phyloP scores from a whole-genome alignment of 2,888 invertebrate species.

The Heliconius charithonia region DNA sequence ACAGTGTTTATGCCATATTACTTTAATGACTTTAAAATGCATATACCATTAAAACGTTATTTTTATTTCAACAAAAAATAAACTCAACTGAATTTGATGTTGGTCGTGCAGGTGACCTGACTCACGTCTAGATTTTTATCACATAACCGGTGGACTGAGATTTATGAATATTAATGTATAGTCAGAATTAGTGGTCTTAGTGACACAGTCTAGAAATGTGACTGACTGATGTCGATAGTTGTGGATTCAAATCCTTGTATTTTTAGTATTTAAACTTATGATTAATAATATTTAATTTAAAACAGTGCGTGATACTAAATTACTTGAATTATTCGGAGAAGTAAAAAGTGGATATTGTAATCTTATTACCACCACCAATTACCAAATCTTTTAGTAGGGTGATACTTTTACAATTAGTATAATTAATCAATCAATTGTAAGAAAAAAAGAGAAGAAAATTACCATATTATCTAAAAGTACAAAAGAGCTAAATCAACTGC shows the following conservation, averaged over 20 bases:
- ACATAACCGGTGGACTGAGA: constrained; percentile 24
- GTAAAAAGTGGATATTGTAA: neutral
- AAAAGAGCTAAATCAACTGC: neutral
- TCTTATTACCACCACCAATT: too few species aligned
- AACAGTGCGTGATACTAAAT: too few species aligned
- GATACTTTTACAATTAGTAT: neutral
- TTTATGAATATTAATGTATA: constrained; percentile 29
- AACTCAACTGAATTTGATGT: constrained; percentile 42
- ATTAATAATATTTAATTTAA: too few species aligned
- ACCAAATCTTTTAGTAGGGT: too few species aligned
- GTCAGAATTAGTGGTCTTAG: neutral
- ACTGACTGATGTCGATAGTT: neutral
- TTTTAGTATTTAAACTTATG: too few species aligned
- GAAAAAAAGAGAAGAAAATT: neutral
- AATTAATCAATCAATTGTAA: neutral
- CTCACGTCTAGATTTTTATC: constrained; percentile 45
- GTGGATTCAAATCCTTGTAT: neutral
- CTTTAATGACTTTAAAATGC: constrained; percentile 20
- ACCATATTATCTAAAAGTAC: too few species aligned
- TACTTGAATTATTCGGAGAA: neutral
- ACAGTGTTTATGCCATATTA: constrained; percentile 9
- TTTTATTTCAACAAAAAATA: constrained; percentile 40
- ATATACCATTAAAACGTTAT: constrained; percentile 30
- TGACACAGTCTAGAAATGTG: neutral
- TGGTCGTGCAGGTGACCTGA: constrained; percentile 42